Conservation (phyloP, 2,797 vertebrate genomes). For the Hyperoplus immaculatus region DNA sequence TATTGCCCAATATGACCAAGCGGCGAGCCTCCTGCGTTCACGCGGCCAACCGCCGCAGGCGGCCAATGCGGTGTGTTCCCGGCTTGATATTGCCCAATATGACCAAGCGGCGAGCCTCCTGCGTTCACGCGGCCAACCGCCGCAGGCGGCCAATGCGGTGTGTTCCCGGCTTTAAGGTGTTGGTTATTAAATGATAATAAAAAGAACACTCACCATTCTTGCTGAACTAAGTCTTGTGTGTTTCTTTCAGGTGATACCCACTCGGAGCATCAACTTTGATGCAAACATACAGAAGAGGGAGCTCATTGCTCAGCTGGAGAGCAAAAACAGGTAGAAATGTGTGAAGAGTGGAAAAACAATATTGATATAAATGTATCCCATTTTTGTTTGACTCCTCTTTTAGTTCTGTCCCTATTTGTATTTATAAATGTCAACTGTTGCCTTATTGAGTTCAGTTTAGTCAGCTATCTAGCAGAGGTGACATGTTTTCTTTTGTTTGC, state of each 20-base stretch:
- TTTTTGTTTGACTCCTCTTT: neutral
- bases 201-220: neutral
- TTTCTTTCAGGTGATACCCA: constrained; percentile 85
- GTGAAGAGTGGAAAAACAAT: neutral
- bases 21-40: too few relatives aligned
- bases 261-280: constrained; percentile 90
- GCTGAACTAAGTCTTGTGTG: neutral
- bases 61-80: too few relatives aligned
- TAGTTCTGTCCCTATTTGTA: neutral
- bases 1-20: too few relatives aligned
- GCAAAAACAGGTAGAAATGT: constrained; percentile 89
- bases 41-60: too few relatives aligned
- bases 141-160: too few relatives aligned
- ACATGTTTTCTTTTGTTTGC: neutral
- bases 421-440: neutral
- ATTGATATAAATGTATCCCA: neutral
- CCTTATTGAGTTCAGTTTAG: neutral
- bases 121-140: too few relatives aligned
- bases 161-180: too few relatives aligned
- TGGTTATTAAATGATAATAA: neutral
- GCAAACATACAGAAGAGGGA: constrained; percentile 93
- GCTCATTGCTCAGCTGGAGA: constrained; percentile 93
- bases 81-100: too few relatives aligned
- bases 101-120: too few relatives aligned
- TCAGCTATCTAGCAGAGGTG: neutral